These are phyloP conservation scores for Solenopsis invicta DNA, from an alignment of 1,140 invertebrate genomes.

Conservation along the genomic window DNA sequence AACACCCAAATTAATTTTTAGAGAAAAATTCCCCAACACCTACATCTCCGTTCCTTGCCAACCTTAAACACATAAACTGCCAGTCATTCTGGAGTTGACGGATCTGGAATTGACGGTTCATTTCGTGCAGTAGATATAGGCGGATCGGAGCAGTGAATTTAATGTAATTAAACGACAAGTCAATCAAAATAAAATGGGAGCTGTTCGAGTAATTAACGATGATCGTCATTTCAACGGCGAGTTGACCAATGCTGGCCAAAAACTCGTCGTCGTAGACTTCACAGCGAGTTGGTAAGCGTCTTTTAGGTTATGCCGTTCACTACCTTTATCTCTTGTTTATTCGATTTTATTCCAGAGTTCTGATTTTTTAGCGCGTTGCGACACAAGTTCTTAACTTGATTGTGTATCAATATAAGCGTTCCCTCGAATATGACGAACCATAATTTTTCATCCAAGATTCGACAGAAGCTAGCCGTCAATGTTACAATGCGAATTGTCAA, in stretches of 20 bases:
- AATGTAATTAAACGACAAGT: constrained; percentile 47
- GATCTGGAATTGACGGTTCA: neutral
- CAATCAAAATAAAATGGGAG: constrained; percentile 79
- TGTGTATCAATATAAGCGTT: neutral
- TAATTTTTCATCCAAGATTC: neutral
- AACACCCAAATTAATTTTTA: too few relatives aligned
- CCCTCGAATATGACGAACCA: neutral
- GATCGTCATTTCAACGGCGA: constrained; percentile 95
- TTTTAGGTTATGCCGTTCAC: constrained; percentile 74
- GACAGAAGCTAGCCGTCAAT: neutral
- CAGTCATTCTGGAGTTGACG: constrained; percentile 68
- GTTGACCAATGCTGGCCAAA: constrained; percentile 92
- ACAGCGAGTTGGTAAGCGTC: constrained; percentile 94
- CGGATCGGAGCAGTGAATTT: neutral
- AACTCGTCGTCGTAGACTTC: constrained; percentile 98
- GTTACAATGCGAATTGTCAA: neutral
- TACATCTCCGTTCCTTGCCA: too few relatives aligned
- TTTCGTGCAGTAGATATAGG: neutral
- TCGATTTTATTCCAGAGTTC: neutral
- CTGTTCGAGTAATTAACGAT: constrained; percentile 88
- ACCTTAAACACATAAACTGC: constrained; percentile 61
- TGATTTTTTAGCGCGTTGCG: neutral
- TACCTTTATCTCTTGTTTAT: neutral
- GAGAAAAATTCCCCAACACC: too few relatives aligned
- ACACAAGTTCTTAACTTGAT: neutral